Conservation (phyloP, 2,797 vertebrate genomes). For the Clarias platycephalus region DNA sequence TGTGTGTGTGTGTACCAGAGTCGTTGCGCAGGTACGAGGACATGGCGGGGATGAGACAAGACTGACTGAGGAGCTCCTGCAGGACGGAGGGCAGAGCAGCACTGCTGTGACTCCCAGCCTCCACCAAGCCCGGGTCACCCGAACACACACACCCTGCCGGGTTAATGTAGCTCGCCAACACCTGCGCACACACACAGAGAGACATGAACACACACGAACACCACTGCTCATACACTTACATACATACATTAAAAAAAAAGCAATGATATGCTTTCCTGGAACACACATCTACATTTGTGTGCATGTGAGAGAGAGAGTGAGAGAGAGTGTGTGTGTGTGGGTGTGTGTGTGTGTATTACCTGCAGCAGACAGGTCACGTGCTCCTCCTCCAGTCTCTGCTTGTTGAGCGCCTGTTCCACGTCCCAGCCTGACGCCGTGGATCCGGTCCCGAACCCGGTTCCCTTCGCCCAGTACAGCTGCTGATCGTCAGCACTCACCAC, state of each 20-base stretch:
- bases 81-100: conserved; percentile 89
- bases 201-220: neutral
- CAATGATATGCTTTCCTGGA: neutral
- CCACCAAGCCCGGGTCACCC: conserved; percentile 77
- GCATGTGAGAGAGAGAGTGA: neutral
- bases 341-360: conserved; percentile 65
- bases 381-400: conserved; percentile 95
- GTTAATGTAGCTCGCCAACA: conserved; percentile 98
- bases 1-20: conserved; percentile 79
- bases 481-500: conserved; percentile 90
- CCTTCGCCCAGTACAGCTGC: conserved; percentile 98
- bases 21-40: conserved; percentile 97
- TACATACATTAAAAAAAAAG: neutral
- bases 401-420: conserved; percentile 96
- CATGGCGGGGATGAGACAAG: conserved; percentile 97
- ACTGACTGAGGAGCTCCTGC: conserved; percentile 92
- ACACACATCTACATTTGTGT: neutral
- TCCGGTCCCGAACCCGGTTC: conserved; percentile 97
- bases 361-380: conserved; percentile 98
- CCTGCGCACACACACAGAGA: conserved; percentile 67
- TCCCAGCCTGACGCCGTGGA: conserved; percentile 99
- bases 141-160: conserved; percentile 81
- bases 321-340: conserved; percentile 3
- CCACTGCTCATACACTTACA: neutral
- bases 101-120: conserved; percentile 85